phyloP scores from a whole-genome alignment of 2,888 invertebrate species.

The Drosophila mimica region DNA sequence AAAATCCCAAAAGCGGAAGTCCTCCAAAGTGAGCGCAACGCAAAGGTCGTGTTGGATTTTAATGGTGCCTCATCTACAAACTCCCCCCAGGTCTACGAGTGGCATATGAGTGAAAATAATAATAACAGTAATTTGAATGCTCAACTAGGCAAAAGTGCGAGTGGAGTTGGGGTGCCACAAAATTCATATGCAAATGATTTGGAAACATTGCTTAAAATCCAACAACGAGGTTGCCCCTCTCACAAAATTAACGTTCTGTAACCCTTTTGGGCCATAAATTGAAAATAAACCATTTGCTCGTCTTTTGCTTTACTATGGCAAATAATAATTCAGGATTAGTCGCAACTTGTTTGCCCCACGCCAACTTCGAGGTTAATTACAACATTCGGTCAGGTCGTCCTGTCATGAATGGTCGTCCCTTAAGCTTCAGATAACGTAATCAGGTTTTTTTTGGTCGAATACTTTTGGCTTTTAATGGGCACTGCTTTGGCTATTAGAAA shows the following conservation, averaged over 20 bases:
- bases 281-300: slow-evolving; percentile 77
- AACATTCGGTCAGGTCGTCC: slow-evolving; percentile 80
- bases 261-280: slow-evolving; percentile 69
- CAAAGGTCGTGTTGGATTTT: slow-evolving; percentile 71
- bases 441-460: slow-evolving; percentile 46
- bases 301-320: slow-evolving; percentile 53
- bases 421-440: slow-evolving; percentile 79
- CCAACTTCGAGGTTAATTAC: slow-evolving; percentile 75
- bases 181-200: slow-evolving; percentile 79
- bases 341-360: slow-evolving; percentile 53
- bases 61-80: slow-evolving; percentile 46
- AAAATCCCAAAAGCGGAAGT: slow-evolving; percentile 67
- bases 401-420: slow-evolving; percentile 65
- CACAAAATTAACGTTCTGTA: slow-evolving; percentile 1
- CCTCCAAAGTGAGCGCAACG: slow-evolving; percentile 59
- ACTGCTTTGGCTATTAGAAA: slow-evolving; percentile 19
- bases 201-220: slow-evolving; percentile 51
- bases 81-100: slow-evolving; percentile 26
- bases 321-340: slow-evolving; percentile 80
- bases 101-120: slow-evolving; percentile 80
- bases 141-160: slow-evolving; percentile 59
- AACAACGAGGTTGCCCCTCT: slow-evolving; percentile 1
- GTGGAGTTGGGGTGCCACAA: slow-evolving; percentile 63
- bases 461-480: slow-evolving; percentile 39
- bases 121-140: slow-evolving; percentile 79